phyloP scores from a whole-genome alignment of 2,888 invertebrate genomes.

The Epirrhoe tristata region DNA sequence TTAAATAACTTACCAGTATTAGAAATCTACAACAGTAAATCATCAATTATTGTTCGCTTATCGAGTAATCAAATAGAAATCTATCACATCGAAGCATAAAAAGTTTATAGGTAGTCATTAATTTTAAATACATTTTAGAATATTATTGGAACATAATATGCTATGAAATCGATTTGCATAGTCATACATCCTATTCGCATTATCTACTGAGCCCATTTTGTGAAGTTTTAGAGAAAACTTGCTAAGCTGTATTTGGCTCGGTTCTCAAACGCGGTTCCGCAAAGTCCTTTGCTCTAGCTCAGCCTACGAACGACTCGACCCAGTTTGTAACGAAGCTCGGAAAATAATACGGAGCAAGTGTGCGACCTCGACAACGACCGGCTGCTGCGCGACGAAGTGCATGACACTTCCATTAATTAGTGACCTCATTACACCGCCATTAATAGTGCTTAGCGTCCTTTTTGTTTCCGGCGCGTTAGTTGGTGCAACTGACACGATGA shows the following conservation, averaged over 20 bases:
- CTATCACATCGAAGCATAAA: not conserved
- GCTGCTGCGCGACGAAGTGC: slow-evolving; percentile 47
- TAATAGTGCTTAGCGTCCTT: slow-evolving; percentile 36
- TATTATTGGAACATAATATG: not conserved
- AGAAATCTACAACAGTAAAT: not conserved
- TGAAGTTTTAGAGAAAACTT: slow-evolving; percentile 7
- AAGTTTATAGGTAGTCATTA: not conserved
- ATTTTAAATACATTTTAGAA: not conserved
- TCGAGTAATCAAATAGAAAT: not conserved
- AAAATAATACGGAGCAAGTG: slow-evolving; percentile 59
- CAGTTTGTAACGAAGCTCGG: slow-evolving; percentile 66
- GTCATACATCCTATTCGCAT: not conserved
- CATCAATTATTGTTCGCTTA: not conserved
- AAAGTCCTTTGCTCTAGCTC: slow-evolving; percentile 46
- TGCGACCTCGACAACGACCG: slow-evolving; percentile 45
- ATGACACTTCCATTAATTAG: slow-evolving; percentile 55
- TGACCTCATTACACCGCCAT: slow-evolving; percentile 53
- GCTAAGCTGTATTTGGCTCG: slow-evolving; percentile 28
- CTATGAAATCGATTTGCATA: not conserved
- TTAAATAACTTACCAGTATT: slow-evolving; percentile 1
- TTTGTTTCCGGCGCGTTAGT: slow-evolving; percentile 41
- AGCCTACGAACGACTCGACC: slow-evolving; percentile 68
- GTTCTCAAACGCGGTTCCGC: slow-evolving; percentile 35
- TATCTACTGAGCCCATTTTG: not conserved
- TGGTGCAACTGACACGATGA: slow-evolving; percentile 1